Percentiles rank a stretch among this genome's conserved stretches.
Evolutionary conservation across 1,140 invertebrate species (phyloP).

Genomic region (Drosophila tani): DNA sequence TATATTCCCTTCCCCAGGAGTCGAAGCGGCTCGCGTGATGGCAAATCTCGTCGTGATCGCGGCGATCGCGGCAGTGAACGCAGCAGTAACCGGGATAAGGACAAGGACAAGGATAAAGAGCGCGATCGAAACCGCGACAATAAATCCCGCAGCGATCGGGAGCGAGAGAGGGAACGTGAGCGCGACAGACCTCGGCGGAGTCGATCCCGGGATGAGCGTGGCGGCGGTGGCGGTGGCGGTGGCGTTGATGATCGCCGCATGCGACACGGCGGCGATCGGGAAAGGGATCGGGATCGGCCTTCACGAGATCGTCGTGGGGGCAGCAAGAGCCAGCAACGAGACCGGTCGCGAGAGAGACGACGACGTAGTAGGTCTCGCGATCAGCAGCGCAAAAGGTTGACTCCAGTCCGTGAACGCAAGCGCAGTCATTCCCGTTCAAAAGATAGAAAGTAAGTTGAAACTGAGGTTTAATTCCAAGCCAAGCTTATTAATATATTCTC

Average conservation of each 20-base stretch:
- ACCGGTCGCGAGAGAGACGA: constrained; percentile 39
- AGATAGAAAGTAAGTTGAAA: constrained; percentile 67
- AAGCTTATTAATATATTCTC: constrained; percentile 2
- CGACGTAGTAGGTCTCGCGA: constrained; percentile 70
- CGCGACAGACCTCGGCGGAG: constrained; percentile 53
- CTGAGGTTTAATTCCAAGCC: neutral
- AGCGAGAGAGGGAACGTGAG: constrained; percentile 65
- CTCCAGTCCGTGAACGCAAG: constrained; percentile 46
- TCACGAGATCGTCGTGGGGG: constrained; percentile 85
- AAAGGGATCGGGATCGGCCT: constrained; percentile 84
- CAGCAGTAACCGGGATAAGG: constrained; percentile 50
- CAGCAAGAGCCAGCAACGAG: constrained; percentile 59
- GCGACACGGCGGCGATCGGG: constrained; percentile 46
- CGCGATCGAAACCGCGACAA: constrained; percentile 59
- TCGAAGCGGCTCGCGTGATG: constrained; percentile 69
- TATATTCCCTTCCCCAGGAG: constrained; percentile 44
- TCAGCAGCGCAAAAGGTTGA: constrained; percentile 44
- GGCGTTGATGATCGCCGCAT: constrained; percentile 32
- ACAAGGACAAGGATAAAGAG: constrained; percentile 74
- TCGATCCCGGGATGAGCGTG: constrained; percentile 64
- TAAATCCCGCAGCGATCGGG: constrained; percentile 76
- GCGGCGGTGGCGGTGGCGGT: constrained; percentile 9
- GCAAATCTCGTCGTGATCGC: constrained; percentile 63
- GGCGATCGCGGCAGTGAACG: constrained; percentile 57
- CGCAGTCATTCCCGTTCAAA: constrained; percentile 72